Evolutionary conservation across 2,888 invertebrate genomes (phyloP), one percentile per base, ranked within the genome.

Genomic region (Azorinus chamasolen): DNA sequence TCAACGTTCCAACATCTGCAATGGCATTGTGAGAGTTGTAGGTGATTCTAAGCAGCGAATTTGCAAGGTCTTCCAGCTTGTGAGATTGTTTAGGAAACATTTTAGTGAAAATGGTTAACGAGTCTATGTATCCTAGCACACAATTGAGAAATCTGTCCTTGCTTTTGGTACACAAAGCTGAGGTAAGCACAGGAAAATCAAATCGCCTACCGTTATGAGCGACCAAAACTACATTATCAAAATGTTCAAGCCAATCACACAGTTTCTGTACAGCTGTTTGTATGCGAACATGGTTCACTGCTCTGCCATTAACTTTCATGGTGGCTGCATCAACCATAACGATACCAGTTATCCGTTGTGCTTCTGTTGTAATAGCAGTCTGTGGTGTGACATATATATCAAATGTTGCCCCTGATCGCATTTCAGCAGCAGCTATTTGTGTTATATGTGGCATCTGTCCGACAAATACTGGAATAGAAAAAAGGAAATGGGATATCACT

Each of bases 201-300:
- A 78, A 73, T 16, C 27, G 54, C 41, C 62, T 41, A 3, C 78
- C 78, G 69, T 78, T 73, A 20, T 78, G 78, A 24, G 69, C 70
- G 2, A 78, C 32, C n/a, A 61, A 45, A 12, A 65, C 22, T 1
- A 66, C 70, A 54, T 70, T 70, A 6, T 32, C 5, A 25, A 57
- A 69, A 4, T 25, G 51, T 12, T 53, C n/a, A 6, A 79, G 58
- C 70, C 70, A 73, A 22, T 25, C 12, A 39, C 27, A 43, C n/a
- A 74, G 43, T 14, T 48, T 55, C 6, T 48, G 10, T 8, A 78
- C 5, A 14, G 39, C 69, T n/a, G 8, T 12, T 14, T 51, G 24
- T 0, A 78, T 65, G 16, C 54, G 20, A 12, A 58, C 51, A 18
- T 22, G 1, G 8, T 53, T 12, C 12, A 59, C 64, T 18, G 1